A percentile compares a stretch with the other conserved stretches of the same genome.
Conservation (phyloP, 2,113 vertebrate genomes). For the Camarhynchus parvulus region DNA sequence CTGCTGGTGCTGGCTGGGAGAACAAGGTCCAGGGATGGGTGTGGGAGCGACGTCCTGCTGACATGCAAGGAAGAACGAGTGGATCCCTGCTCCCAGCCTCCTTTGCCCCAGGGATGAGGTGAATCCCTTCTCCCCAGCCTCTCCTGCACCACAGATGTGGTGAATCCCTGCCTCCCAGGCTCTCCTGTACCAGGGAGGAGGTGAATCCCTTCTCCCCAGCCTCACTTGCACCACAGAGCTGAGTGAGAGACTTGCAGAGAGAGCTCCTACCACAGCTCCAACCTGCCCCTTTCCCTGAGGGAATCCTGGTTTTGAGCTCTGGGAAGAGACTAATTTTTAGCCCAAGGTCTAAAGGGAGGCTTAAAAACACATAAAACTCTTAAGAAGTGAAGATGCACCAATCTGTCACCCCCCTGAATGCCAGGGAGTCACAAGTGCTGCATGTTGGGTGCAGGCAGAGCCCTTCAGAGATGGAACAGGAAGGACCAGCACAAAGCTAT, state of each 20-base stretch:
- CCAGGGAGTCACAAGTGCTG: not conserved
- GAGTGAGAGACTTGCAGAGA: not conserved
- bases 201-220: not conserved
- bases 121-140: not conserved
- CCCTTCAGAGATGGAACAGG: not conserved
- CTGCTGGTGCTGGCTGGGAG: not conserved
- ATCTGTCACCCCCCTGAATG: not conserved
- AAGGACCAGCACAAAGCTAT: not conserved
- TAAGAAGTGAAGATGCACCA: not conserved
- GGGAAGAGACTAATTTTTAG: not conserved
- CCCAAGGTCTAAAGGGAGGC: not conserved
- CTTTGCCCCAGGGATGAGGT: not conserved
- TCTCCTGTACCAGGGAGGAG: not conserved
- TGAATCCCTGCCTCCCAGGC: not conserved
- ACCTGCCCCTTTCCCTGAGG: not conserved
- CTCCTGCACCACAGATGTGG: not conserved
- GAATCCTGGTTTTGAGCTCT: not conserved
- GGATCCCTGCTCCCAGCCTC: not conserved
- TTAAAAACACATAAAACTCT: not conserved
- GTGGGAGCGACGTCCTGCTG: rapidly evolving
- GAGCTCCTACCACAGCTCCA: not conserved
- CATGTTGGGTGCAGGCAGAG: not conserved
- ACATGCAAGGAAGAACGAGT: not conserved
- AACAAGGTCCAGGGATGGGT: not conserved
- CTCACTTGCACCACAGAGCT: not conserved